Base-by-base conservation (phyloP, 2,797 vertebrate genomes). In the Neopelma chrysocephalum region DNA sequence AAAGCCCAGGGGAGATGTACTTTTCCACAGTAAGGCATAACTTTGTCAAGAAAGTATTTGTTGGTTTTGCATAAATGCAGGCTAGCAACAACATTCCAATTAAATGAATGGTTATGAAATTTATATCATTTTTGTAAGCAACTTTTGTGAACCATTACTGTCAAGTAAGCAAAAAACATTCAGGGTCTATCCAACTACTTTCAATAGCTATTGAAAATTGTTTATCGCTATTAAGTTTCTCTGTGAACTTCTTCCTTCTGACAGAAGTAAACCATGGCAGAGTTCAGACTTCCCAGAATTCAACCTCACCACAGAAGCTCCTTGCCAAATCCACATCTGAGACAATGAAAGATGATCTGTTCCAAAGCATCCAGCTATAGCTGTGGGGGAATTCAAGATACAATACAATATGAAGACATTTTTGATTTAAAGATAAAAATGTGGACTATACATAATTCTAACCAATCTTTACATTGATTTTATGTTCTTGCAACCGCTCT, bases 321-420 rank as follows among this genome's bases (percentile, higher is more conserved):
- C 87, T 73, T 96, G 89, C 93, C 93, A 96, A 89, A 87, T 89
- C 64, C 53, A 60, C 50, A 64, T 93, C 47, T 65, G 62, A 89
- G 68, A 50, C 0, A 4, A 54, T 10, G 81, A 87, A 89, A 86
- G 65, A 66, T 58, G 57, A 94, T 81, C 48, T 45, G 19, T 43
- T 81, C 65, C 82, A 83, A 80, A 81, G 53, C 32, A 82, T 53
- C 36, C 72, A 61, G 66, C 56, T 66, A 81, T 2, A 9, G 32
- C 75, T 53, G 62, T 26, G 43, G 40, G 47, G 68, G 75, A 93
- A 68, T 25, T 8, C 48, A 62, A 75, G 65, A 62, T 25, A 38
- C 3, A 84, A 50, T 21, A 64, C 10, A 61, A 10, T 29, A 26
- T 6, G 11, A 89, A 83, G 23, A 10, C 12, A 31, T 36, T 72